phyloP scores from a whole-genome alignment of 2,797 vertebrate genomes.

The Ptychadena robeensis region DNA sequence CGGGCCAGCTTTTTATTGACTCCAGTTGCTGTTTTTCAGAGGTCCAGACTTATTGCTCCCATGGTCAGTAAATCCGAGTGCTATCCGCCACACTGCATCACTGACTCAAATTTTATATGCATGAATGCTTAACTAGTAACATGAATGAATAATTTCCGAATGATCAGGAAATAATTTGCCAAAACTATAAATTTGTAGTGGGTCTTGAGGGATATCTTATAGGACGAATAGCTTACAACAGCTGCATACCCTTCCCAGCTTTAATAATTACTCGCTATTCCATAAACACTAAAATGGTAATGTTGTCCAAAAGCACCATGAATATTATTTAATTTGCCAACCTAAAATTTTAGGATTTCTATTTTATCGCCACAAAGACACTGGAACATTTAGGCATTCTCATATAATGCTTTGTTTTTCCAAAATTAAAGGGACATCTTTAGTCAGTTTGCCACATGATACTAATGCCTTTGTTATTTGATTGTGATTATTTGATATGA shows the following conservation, averaged over 20 bases:
- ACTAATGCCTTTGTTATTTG: background rate
- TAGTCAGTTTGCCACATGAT: background rate
- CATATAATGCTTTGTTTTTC: constrained; percentile 49
- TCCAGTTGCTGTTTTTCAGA: constrained; percentile 77
- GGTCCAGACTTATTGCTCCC: constrained; percentile 72
- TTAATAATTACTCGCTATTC: constrained; percentile 84
- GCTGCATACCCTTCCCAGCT: constrained; percentile 81
- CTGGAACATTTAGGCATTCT: constrained; percentile 20
- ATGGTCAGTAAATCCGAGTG: constrained; percentile 73
- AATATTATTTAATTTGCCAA: constrained; percentile 69
- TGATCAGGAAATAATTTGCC: constrained; percentile 87
- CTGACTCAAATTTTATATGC: constrained; percentile 81
- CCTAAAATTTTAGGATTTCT: constrained; percentile 64
- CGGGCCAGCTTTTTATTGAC: constrained; percentile 78
- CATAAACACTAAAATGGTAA: constrained; percentile 78
- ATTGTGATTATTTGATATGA: background rate
- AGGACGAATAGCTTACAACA: constrained; percentile 81
- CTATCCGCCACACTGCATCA: constrained; percentile 77
- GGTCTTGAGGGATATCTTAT: constrained; percentile 81
- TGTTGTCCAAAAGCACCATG: constrained; percentile 75
- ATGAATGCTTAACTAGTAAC: constrained; percentile 82
- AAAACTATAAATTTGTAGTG: constrained; percentile 83
- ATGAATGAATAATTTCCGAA: constrained; percentile 84
- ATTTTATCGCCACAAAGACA: constrained; percentile 61
- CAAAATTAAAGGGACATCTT: constrained; percentile 19